Evolutionary conservation across 1,140 invertebrate genomes (phyloP).

Genomic region (Medauroidea extradentata): DNA sequence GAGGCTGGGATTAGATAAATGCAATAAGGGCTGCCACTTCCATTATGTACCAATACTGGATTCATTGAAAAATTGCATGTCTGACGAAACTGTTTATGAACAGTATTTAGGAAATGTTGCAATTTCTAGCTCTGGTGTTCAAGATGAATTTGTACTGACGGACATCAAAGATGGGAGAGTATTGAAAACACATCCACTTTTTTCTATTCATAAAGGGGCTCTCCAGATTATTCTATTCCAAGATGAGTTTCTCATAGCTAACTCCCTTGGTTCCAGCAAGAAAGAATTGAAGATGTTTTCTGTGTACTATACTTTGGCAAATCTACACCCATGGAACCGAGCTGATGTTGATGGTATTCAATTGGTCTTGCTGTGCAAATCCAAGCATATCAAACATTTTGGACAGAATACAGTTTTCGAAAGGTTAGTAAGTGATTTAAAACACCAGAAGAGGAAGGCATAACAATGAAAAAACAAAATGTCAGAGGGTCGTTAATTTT

Average conservation of each 20-base stretch:
- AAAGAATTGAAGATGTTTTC: neutral
- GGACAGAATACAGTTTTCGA: neutral
- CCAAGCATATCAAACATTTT: neutral
- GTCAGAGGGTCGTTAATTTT: constrained; percentile 23
- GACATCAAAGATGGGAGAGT: constrained; percentile 7
- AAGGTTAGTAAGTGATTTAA: too few relatives aligned
- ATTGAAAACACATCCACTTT: constrained; percentile 1
- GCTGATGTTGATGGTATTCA: constrained; percentile 1
- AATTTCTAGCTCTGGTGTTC: neutral
- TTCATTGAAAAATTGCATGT: neutral
- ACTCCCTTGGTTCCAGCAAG: neutral
- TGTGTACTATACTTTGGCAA: constrained; percentile 7
- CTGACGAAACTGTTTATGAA: constrained; percentile 3
- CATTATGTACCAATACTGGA: constrained; percentile 8
- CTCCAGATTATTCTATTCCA: constrained; percentile 7
- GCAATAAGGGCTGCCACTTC: constrained; percentile 3
- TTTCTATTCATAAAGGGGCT: neutral
- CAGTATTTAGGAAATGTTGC: constrained; percentile 2
- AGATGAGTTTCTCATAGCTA: constrained; percentile 6
- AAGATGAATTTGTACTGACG: neutral
- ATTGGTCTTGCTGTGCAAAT: constrained; percentile 4
- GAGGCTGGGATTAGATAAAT: constrained; percentile 2
- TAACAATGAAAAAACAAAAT: too few relatives aligned
- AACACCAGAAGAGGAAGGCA: neutral
- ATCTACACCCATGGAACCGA: constrained; percentile 7